Conservation (phyloP, 2,797 vertebrate species). For the Etheostoma perlongum region DNA sequence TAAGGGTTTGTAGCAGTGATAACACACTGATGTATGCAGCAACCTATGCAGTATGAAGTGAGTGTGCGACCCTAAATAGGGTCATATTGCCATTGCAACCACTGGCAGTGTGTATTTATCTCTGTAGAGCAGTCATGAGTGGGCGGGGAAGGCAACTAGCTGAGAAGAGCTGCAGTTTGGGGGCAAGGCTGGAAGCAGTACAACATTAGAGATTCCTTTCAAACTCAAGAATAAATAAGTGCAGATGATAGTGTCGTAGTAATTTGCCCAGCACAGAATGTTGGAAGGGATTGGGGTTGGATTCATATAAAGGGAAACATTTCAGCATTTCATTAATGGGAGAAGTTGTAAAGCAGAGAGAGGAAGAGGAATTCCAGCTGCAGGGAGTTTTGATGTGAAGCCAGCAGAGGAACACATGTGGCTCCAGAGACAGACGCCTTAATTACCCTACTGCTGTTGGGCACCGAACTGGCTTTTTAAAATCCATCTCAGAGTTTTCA, state of each 20-base stretch:
- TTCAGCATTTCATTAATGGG: constrained; percentile 46
- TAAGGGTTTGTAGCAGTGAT: neutral
- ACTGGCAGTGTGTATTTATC: constrained; percentile 26
- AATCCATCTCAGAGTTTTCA: constrained; percentile 28
- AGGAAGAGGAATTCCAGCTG: constrained; percentile 29
- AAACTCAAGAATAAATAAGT: constrained; percentile 23
- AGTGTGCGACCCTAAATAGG: constrained; percentile 17
- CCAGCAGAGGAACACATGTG: constrained; percentile 37
- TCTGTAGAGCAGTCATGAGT: constrained; percentile 33
- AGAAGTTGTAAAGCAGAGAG: constrained; percentile 27
- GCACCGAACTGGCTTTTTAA: constrained; percentile 28
- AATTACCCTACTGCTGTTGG: constrained; percentile 31
- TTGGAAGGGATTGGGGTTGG: constrained; percentile 21
- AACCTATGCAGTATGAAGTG: neutral
- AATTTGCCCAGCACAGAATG: constrained; percentile 21
- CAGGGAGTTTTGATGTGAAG: constrained; percentile 40
- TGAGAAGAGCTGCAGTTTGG: constrained; percentile 23
- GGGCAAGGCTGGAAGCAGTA: constrained; percentile 4
- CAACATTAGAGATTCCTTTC: constrained; percentile 23
- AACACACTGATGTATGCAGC: neutral
- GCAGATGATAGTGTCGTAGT: constrained; percentile 22
- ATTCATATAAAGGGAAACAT: constrained; percentile 41
- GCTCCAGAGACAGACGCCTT: constrained; percentile 47
- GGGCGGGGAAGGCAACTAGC: neutral
- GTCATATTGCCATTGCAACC: constrained; percentile 29